Conservation (phyloP, 2,113 vertebrate genomes). For the Gavia stellata region DNA sequence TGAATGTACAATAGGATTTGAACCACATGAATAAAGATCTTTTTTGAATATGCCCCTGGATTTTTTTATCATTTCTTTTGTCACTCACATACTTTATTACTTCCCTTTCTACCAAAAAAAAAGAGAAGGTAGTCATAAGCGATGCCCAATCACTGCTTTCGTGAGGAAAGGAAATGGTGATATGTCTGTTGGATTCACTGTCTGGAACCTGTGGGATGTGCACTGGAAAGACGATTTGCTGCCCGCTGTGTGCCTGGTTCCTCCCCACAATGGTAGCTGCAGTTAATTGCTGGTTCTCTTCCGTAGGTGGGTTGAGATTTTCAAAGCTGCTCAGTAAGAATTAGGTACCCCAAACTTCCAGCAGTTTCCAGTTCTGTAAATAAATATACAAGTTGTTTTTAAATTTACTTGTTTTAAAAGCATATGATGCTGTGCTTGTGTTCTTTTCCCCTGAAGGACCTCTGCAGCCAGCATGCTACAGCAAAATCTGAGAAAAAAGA, state of each 20-base stretch:
- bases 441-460: background rate
- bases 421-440: background rate
- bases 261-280: background rate
- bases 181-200: background rate
- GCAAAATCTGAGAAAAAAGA: slow-evolving; percentile 10
- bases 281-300: background rate
- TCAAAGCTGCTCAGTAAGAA: background rate
- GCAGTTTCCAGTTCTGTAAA: background rate
- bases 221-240: background rate
- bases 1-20: background rate
- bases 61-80: background rate
- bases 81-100: background rate
- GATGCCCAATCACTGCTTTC: background rate
- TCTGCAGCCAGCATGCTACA: background rate
- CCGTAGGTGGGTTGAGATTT: background rate
- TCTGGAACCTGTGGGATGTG: background rate
- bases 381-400: background rate
- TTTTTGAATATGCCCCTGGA: background rate
- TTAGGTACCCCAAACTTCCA: background rate
- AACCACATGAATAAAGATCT: background rate
- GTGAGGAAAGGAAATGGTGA: background rate
- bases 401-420: background rate
- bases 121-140: background rate
- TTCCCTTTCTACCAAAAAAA: background rate
- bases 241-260: background rate